phyloP scores from a whole-genome alignment of 1,140 invertebrate genomes.

The Solen grandis region DNA sequence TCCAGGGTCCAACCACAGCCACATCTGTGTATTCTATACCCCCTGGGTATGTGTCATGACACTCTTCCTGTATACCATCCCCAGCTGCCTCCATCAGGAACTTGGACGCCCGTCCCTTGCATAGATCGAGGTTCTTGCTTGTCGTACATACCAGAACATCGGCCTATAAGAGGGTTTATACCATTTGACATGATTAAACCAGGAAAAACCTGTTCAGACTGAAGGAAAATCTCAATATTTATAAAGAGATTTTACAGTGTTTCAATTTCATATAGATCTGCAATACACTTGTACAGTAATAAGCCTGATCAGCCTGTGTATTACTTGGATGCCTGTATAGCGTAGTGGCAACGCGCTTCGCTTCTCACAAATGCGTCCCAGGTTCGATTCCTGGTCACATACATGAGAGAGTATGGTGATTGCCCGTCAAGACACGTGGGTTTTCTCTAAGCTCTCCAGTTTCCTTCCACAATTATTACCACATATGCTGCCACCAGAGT shows the following conservation, averaged over 20 bases:
- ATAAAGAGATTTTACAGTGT: not conserved
- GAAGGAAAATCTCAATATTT: not conserved
- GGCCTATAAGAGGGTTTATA: not conserved
- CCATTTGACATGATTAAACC: not conserved
- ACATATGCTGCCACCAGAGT: too few species aligned
- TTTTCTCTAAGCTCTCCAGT: too few species aligned
- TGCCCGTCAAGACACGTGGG: too few species aligned
- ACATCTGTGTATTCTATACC: constrained; percentile 30
- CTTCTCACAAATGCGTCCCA: too few species aligned
- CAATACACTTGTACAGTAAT: not conserved
- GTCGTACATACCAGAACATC: constrained; percentile 44
- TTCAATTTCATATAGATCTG: not conserved
- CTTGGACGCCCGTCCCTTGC: constrained; percentile 6
- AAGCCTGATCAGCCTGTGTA: too few species aligned
- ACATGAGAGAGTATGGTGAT: too few species aligned
- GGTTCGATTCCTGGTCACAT: too few species aligned
- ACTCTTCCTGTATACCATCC: constrained; percentile 22
- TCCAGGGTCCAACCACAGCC: not conserved
- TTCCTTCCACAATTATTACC: too few species aligned
- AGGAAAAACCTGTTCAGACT: not conserved
- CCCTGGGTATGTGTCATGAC: constrained; percentile 23
- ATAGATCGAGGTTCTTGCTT: not conserved
- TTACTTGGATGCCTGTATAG: too few species aligned
- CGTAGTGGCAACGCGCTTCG: too few species aligned
- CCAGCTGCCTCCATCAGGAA: constrained; percentile 24